These are phyloP conservation scores for Salvator merianae DNA, from an alignment of 2,113 vertebrate genomes.

Conservation along the genomic window DNA sequence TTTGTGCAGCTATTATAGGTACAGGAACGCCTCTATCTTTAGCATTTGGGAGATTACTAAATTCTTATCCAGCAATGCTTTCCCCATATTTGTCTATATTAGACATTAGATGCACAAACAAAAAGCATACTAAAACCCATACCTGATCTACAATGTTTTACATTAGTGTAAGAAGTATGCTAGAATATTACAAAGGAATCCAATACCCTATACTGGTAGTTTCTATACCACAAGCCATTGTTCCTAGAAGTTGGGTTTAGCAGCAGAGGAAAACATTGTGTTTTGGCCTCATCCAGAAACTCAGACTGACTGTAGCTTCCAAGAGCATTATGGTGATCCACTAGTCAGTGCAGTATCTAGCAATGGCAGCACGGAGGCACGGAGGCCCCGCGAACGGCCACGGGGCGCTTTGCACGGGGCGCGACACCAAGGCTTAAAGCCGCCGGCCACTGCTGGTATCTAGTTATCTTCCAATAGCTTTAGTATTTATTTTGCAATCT, in stretches of 20 bases:
- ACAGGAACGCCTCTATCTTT: neutral
- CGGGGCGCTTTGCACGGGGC: too few species aligned
- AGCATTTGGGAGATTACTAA: neutral
- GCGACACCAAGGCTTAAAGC: too few species aligned
- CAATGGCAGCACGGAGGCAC: too few species aligned
- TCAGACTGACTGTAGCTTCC: neutral
- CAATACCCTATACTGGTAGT: too few species aligned
- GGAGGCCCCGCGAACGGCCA: too few species aligned
- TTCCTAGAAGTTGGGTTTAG: neutral
- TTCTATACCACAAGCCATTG: too few species aligned
- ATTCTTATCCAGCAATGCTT: neutral
- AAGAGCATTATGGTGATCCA: too few species aligned
- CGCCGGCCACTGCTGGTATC: too few species aligned
- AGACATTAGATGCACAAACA: neutral
- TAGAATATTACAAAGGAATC: neutral
- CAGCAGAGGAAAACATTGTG: neutral
- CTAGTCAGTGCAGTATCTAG: too few species aligned
- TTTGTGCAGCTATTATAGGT: too few species aligned
- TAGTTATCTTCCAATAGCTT: too few species aligned
- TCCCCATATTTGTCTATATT: neutral
- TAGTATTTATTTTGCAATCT: too few species aligned
- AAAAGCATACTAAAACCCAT: neutral
- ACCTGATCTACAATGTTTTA: neutral
- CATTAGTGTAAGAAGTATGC: neutral
- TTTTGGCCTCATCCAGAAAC: neutral